Percentiles rank a stretch among this genome's conserved stretches.
Evolutionary conservation across 2,113 vertebrate genomes (phyloP).

Genomic region (Chitala chitala): DNA sequence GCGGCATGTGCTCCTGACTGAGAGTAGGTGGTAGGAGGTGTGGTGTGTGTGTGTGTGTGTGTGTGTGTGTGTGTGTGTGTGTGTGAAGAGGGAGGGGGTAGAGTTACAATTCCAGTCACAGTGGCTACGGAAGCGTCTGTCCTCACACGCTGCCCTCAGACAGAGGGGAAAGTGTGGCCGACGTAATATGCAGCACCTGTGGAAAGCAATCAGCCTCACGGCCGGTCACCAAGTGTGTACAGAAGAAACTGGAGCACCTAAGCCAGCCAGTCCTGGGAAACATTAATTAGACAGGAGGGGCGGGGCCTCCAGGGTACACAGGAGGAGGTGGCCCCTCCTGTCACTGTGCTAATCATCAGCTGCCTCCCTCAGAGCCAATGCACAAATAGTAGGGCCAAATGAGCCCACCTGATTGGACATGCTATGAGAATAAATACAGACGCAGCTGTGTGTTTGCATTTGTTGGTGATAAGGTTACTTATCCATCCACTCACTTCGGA

Average conservation of each 20-base stretch:
- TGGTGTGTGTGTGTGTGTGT: no score
- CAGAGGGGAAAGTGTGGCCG: slow-evolving; percentile 28
- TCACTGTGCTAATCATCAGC: not conserved
- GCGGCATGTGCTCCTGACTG: not conserved
- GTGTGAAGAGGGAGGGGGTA: not conserved
- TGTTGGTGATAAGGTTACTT: not conserved
- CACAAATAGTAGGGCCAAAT: not conserved
- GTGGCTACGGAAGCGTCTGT: slow-evolving; percentile 31
- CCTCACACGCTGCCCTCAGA: slow-evolving; percentile 25
- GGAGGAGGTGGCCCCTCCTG: not conserved
- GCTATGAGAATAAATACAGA: not conserved
- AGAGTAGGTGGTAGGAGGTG: not conserved
- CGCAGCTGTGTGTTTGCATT: not conserved
- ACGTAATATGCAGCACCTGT: slow-evolving; percentile 57
- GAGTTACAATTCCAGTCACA: slow-evolving; percentile 31
- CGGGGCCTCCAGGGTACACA: not conserved
- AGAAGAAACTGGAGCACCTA: slow-evolving; percentile 40
- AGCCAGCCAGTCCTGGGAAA: slow-evolving; percentile 38
- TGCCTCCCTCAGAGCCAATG: no score
- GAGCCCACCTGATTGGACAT: not conserved
- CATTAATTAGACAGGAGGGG: slow-evolving; percentile 37
- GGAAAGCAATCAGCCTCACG: slow-evolving; percentile 46
- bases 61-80: no score
- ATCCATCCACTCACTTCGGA: not conserved
- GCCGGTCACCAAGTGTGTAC: slow-evolving; percentile 36